A percentile compares a stretch with the other conserved stretches of the same genome.
These are phyloP conservation scores for Hycleus phaleratus DNA, from an alignment of 1,140 invertebrate genomes.

Conservation along the genomic window DNA sequence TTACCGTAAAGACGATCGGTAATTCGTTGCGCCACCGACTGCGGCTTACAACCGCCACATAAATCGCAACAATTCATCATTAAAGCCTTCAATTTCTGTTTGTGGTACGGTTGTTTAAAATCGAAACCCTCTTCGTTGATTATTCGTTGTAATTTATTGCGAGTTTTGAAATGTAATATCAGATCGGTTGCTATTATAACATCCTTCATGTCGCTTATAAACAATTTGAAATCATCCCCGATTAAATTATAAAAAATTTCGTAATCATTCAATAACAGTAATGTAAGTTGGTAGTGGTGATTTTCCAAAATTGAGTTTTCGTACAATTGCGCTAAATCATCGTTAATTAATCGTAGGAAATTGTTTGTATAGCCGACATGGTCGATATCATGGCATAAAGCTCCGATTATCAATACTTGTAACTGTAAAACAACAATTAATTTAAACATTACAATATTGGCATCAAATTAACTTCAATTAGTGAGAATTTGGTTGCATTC, in stretches of 20 bases:
- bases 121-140: conserved; percentile 41
- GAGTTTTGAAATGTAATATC: conserved; percentile 45
- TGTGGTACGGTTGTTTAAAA: conserved; percentile 34
- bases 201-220: conserved; percentile 40
- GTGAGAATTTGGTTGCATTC: conserved; percentile 43
- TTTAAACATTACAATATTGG: neutral
- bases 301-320: conserved; percentile 47
- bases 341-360: conserved; percentile 44
- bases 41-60: conserved; percentile 49
- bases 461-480: conserved; percentile 41
- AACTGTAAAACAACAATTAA: conserved; percentile 35
- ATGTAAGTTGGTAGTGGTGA: conserved; percentile 48
- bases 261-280: conserved; percentile 43
- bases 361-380: conserved; percentile 52
- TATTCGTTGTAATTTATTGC: conserved; percentile 42
- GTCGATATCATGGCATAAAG: conserved; percentile 51
- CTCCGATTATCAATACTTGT: conserved; percentile 45
- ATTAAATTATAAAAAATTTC: conserved; percentile 21
- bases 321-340: conserved; percentile 46
- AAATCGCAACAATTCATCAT: conserved; percentile 52
- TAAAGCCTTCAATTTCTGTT: conserved; percentile 47
- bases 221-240: conserved; percentile 1
- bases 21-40: conserved; percentile 44
- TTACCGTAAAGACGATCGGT: conserved; percentile 46
- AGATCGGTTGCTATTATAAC: conserved; percentile 49